These are phyloP conservation scores for Hipposideros armiger DNA, from an alignment of 2,113 vertebrate species.

Conservation along the genomic window DNA sequence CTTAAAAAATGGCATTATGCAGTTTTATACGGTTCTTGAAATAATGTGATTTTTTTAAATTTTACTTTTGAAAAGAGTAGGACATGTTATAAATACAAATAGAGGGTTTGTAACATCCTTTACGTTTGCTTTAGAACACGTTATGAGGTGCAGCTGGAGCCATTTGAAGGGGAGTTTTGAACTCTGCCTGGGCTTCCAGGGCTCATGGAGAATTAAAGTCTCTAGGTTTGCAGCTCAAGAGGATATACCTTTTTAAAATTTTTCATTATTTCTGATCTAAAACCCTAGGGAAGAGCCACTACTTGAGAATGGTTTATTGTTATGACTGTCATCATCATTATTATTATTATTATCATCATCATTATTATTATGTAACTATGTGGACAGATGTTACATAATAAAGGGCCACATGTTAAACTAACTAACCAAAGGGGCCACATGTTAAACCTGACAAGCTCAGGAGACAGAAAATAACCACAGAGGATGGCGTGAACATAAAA, in stretches of 20 bases:
- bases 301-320: background rate
- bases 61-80: background rate
- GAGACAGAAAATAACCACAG: no score
- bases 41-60: background rate
- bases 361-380: background rate
- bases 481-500: no score
- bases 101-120: background rate
- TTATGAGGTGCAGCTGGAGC: background rate
- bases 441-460: no score
- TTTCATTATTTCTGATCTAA: background rate
- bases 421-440: no score
- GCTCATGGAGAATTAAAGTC: background rate
- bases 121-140: background rate
- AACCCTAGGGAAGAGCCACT: background rate
- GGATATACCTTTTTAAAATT: background rate
- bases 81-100: background rate
- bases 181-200: background rate
- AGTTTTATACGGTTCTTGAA: background rate
- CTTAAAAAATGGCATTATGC: background rate
- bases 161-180: background rate
- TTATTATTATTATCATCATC: background rate
- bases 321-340: background rate
- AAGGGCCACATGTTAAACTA: no score
- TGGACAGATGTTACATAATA: no score
- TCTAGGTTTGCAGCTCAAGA: background rate